Percentiles rank a stretch among this genome's conserved stretches.
phyloP scores from a whole-genome alignment of 2,888 invertebrate species.

The Zelleria hepariella region DNA sequence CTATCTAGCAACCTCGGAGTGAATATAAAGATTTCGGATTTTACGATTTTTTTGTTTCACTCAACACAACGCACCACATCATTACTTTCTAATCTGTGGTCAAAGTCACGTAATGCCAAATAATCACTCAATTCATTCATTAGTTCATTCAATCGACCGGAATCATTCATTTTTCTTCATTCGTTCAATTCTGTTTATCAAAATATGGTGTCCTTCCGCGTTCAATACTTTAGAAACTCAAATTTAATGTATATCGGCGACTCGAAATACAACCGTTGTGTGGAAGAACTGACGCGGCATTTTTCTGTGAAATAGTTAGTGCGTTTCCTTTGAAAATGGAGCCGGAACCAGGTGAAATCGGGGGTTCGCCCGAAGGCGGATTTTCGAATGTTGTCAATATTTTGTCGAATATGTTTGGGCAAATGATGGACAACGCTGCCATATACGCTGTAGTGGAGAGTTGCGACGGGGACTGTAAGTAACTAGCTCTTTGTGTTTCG shows the following conservation, averaged over 20 bases:
- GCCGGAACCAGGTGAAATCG: neutral
- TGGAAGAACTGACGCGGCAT: neutral
- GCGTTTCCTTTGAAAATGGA: neutral
- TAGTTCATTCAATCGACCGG: too few relatives aligned
- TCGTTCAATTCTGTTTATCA: too few relatives aligned
- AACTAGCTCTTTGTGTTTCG: constrained; percentile 4
- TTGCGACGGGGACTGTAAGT: constrained; percentile 55
- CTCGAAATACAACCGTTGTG: neutral
- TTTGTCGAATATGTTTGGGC: constrained; percentile 42
- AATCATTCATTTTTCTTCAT: too few relatives aligned
- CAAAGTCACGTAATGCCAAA: too few relatives aligned
- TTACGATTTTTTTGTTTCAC: too few relatives aligned
- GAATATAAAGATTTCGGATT: too few relatives aligned
- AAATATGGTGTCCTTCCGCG: too few relatives aligned
- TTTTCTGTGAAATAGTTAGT: neutral
- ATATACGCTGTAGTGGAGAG: constrained; percentile 44
- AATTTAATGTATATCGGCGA: neutral
- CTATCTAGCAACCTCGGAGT: too few relatives aligned
- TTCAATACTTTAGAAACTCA: neutral
- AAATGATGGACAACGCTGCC: constrained; percentile 37
- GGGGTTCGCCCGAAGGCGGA: constrained; percentile 5
- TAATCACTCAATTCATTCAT: too few relatives aligned
- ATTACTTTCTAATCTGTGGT: too few relatives aligned
- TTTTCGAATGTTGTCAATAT: constrained; percentile 31
- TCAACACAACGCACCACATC: too few relatives aligned